phyloP scores from a whole-genome alignment of 2,113 vertebrate genomes.

The Rhinolophus sinicus region DNA sequence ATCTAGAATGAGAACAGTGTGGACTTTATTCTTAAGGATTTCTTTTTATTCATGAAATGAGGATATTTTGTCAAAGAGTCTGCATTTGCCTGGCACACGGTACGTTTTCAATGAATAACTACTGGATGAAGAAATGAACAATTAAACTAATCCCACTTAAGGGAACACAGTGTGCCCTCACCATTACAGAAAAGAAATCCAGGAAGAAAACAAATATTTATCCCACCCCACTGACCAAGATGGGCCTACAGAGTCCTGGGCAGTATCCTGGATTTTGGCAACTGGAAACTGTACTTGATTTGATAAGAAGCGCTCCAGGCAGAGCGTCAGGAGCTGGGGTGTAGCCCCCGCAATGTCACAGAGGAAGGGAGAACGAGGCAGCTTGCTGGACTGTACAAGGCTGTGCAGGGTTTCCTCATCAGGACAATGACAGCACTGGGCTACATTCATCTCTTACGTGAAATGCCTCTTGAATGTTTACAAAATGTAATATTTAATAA shows the following conservation, averaged over 20 bases:
- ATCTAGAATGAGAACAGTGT: slow-evolving; percentile 81
- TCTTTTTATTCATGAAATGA: not conserved
- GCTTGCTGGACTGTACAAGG: not conserved
- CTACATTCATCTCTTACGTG: not conserved
- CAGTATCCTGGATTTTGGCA: not conserved
- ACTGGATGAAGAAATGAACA: not conserved
- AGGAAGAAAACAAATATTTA: not conserved
- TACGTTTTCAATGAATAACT: not conserved
- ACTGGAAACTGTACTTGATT: not conserved
- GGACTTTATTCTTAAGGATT: not conserved
- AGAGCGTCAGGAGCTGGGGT: not conserved
- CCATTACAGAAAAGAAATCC: not conserved
- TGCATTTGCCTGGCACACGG: not conserved
- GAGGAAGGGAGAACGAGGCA: rapidly evolving
- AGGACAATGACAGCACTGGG: not conserved
- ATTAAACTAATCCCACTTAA: not conserved
- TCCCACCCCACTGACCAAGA: not conserved
- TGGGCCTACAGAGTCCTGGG: not conserved
- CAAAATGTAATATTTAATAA: not conserved
- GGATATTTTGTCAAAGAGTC: not conserved
- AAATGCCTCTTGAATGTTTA: not conserved
- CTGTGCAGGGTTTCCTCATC: not conserved
- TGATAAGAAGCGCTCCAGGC: not conserved
- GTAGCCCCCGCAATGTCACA: not conserved
- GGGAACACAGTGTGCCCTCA: not conserved